These are phyloP conservation scores for Zaprionus lineosus DNA, from an alignment of 2,888 invertebrate species.

Conservation along the genomic window DNA sequence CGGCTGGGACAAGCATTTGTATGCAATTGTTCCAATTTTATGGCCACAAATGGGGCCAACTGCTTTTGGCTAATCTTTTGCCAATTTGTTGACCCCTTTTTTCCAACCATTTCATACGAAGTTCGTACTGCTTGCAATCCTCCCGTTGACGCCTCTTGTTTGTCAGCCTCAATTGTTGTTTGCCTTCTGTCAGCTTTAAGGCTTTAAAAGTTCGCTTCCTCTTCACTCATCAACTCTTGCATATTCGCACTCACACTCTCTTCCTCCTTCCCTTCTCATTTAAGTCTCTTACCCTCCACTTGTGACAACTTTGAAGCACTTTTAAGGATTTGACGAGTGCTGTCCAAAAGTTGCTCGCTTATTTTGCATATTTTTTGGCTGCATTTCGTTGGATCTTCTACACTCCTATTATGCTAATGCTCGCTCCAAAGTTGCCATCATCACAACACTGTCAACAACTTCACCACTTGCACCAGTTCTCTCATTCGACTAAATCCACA, in stretches of 20 bases:
- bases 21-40: constrained; percentile 72
- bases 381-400: constrained; percentile 12
- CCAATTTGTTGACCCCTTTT: constrained; percentile 61
- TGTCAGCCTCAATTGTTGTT: too few relatives aligned
- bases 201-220: constrained; percentile 25
- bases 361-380: constrained; percentile 42
- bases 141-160: too few relatives aligned
- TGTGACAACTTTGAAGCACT: constrained; percentile 2
- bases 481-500: constrained; percentile 47
- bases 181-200: neutral
- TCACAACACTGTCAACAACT: too few relatives aligned
- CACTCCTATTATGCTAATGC: constrained; percentile 61
- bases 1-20: constrained; percentile 34
- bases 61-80: constrained; percentile 64
- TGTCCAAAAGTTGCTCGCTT: constrained; percentile 17
- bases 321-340: constrained; percentile 22
- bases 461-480: neutral
- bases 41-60: constrained; percentile 66
- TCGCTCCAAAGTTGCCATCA: too few relatives aligned
- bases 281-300: too few relatives aligned
- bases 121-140: too few relatives aligned
- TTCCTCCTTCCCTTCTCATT: neutral
- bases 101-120: constrained; percentile 17
- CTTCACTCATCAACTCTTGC: neutral
- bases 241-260: too few relatives aligned